Conservation (phyloP, 2,888 invertebrate genomes). For the Xestia sexstrigata region DNA sequence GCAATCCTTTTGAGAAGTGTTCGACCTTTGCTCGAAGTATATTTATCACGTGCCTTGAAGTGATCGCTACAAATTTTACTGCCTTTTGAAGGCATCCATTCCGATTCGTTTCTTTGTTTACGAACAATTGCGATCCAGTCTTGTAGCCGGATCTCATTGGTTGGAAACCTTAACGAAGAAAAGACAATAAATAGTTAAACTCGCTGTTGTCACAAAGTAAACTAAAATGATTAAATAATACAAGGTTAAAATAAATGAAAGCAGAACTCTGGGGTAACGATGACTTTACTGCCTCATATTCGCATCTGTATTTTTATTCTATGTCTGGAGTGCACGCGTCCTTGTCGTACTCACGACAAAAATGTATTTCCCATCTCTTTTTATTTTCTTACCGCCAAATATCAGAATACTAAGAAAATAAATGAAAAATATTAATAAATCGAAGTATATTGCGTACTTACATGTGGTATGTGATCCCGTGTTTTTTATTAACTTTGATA, state of each 20-base stretch:
- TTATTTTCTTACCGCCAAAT: background rate
- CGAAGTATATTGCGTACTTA: background rate
- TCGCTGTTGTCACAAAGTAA: background rate
- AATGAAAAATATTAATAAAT: background rate
- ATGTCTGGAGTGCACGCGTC: background rate
- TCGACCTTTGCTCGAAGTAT: background rate
- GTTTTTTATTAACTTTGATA: too few species aligned
- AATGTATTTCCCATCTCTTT: background rate
- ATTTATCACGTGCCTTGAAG: background rate
- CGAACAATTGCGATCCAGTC: constrained; percentile 6
- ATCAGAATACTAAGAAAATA: background rate
- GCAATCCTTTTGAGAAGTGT: background rate
- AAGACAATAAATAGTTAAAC: background rate
- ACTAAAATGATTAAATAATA: too few species aligned
- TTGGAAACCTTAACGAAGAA: constrained; percentile 4
- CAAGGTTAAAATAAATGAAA: too few species aligned
- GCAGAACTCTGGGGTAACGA: background rate
- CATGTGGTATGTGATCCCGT: too few species aligned
- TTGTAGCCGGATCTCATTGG: background rate
- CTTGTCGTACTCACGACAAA: background rate
- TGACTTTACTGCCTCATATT: background rate
- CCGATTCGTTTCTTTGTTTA: background rate
- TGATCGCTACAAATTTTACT: background rate
- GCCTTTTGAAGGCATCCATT: background rate
- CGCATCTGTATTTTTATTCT: constrained; percentile 4